Evolutionary conservation across 2,113 vertebrate species (phyloP), one percentile per base, ranked within the genome.

Genomic region (Copsychus sechellarum): DNA sequence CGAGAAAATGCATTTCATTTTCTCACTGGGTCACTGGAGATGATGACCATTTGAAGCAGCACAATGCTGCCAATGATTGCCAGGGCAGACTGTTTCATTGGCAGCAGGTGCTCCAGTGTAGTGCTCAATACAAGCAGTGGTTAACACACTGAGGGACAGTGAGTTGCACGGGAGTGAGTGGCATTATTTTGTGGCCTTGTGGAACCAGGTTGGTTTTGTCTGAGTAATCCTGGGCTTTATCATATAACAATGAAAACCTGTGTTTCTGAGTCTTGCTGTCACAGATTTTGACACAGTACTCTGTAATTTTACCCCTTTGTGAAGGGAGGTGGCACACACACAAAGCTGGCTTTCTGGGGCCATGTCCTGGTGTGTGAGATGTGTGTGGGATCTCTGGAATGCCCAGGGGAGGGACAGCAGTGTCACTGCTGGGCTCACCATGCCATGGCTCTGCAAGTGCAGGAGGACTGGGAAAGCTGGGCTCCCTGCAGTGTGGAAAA

Each of bases 1-100:
- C 45, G 77, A 92, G 81, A 91, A 96, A 97, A 91, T 34, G 9
- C 23, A 10, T 93, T 97, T 97, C 83, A 83, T 97, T 97, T 97
- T 96, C 62, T 19, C 80, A 50, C 83, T 64, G 33, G 76, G 91
- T 77, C 66, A 43, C 62, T 92, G 79, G 81, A 91, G 73, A 96
- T 26, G 58, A 70, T 82, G 86, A 85, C 91, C 87, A 53, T 97
- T 95, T 96, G 90, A 95, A 95, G 67, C 40, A 86, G 43, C 90
- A 90, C 66, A 93, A 29, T 70, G 48, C 85, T 56, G 43, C 38
- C 73, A 60, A 57, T 94, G 92, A 92, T 60, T 94, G n/a, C 67
- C 82, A 47, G 18, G 80, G 80, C 94, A 97, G 79, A 81, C 86
- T 71, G 33, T 97, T 96, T 90, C 58, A 60, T 21, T 94, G 95